A percentile compares a stretch with the other conserved stretches of the same genome.
phyloP scores from a whole-genome alignment of 2,888 invertebrate genomes.

The Drosophila neotestacea region DNA sequence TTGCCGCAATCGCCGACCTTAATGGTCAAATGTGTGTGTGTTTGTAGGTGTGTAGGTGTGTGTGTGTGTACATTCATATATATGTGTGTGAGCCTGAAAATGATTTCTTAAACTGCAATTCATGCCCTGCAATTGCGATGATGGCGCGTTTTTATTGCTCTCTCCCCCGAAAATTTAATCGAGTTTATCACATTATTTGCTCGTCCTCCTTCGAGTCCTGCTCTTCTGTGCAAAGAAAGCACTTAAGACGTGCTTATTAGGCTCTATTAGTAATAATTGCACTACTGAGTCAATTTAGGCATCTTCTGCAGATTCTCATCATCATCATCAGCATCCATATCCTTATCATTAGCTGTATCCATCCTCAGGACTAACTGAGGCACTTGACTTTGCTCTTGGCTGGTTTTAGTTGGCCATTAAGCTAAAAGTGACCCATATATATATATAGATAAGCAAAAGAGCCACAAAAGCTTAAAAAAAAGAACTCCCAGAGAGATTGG shows the following conservation, averaged over 20 bases:
- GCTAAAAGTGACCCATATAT: slow-evolving; percentile 24
- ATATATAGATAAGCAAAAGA: slow-evolving; percentile 4
- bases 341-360: slow-evolving; percentile 33
- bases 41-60: slow-evolving; percentile 22
- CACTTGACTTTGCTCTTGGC: slow-evolving; percentile 26
- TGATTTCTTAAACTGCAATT: slow-evolving; percentile 76
- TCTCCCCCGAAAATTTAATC: slow-evolving; percentile 64
- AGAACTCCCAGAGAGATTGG: background rate
- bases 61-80: slow-evolving; percentile 6
- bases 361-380: slow-evolving; percentile 21
- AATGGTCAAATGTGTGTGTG: slow-evolving; percentile 66
- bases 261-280: slow-evolving; percentile 76
- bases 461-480: background rate
- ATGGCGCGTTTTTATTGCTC: slow-evolving; percentile 71
- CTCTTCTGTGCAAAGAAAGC: slow-evolving; percentile 32
- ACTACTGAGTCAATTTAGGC: slow-evolving; percentile 73
- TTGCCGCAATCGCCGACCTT: slow-evolving; percentile 65
- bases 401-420: slow-evolving; percentile 13
- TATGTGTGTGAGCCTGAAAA: slow-evolving; percentile 39
- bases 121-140: slow-evolving; percentile 74
- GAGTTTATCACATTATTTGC: slow-evolving; percentile 72
- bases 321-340: slow-evolving; percentile 26
- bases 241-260: slow-evolving; percentile 76
- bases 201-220: slow-evolving; percentile 31
- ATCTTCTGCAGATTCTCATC: slow-evolving; percentile 54